Conservation (phyloP, 2,888 invertebrate species). For the Pachydiplax longipennis region DNA sequence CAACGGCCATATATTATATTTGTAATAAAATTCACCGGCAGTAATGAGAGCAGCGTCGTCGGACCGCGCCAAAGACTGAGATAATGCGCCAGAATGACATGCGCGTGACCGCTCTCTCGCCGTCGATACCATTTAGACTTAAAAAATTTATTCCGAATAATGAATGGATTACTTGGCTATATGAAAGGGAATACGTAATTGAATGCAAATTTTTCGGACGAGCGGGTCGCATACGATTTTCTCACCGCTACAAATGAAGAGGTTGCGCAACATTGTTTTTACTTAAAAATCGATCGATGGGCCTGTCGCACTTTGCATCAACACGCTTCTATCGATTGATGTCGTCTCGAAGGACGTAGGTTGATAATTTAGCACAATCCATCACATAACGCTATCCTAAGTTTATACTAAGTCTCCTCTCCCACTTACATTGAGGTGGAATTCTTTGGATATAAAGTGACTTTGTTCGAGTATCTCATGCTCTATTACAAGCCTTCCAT, state of each 20-base stretch:
- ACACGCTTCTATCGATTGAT: neutral
- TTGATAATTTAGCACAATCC: too few species aligned
- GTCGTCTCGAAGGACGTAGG: neutral
- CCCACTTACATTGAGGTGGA: too few species aligned
- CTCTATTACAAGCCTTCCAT: too few species aligned
- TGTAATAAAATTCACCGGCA: too few species aligned
- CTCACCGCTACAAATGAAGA: neutral
- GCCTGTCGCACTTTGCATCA: neutral
- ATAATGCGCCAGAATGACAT: neutral
- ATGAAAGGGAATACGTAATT: neutral
- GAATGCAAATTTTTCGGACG: slow-evolving; percentile 6
- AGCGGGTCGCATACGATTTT: neutral
- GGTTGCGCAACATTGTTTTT: neutral
- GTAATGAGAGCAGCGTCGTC: slow-evolving; percentile 8
- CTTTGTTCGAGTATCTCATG: too few species aligned
- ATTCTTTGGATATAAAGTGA: too few species aligned
- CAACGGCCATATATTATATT: too few species aligned
- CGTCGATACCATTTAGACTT: slow-evolving; percentile 11
- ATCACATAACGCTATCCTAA: too few species aligned
- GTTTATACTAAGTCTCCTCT: too few species aligned
- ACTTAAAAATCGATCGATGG: neutral
- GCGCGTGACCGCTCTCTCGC: neutral
- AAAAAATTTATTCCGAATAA: slow-evolving; percentile 38
- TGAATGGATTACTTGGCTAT: slow-evolving; percentile 32
- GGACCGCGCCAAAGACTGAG: neutral